Conservation (phyloP, 2,888 invertebrate genomes). For the Blera fallax region DNA sequence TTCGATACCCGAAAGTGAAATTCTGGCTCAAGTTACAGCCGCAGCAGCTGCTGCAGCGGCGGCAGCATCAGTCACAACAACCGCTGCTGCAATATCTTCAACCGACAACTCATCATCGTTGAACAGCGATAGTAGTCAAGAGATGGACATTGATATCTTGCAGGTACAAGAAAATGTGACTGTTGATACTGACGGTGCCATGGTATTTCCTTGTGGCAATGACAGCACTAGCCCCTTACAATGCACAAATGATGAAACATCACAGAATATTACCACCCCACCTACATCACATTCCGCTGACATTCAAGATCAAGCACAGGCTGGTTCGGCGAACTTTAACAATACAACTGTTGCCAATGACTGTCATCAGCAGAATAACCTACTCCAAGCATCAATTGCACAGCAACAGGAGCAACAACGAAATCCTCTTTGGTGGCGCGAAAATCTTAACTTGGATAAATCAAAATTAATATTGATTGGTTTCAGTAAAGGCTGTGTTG, state of each 20-base stretch:
- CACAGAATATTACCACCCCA: constrained; percentile 62
- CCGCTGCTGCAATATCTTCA: constrained; percentile 75
- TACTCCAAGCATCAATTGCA: constrained; percentile 61
- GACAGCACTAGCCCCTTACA: constrained; percentile 57
- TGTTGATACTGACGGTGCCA: constrained; percentile 80
- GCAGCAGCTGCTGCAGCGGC: constrained; percentile 80
- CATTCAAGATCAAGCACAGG: constrained; percentile 51
- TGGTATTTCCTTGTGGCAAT: constrained; percentile 75
- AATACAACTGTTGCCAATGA: constrained; percentile 56
- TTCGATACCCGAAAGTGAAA: constrained; percentile 84
- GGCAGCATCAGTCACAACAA: constrained; percentile 75
- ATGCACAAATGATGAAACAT: constrained; percentile 56
- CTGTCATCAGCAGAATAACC: constrained; percentile 56
- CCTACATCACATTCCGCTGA: constrained; percentile 59
- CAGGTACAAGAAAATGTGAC: constrained; percentile 83
- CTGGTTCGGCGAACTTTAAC: constrained; percentile 56
- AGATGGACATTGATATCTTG: constrained; percentile 84
- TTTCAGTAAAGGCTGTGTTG: constrained; percentile 96
- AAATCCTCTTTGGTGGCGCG: constrained; percentile 85
- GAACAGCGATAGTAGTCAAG: constrained; percentile 80
- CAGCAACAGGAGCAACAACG: constrained; percentile 74
- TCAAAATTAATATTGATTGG: constrained; percentile 87
- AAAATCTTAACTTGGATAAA: constrained; percentile 84
- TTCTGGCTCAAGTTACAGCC: constrained; percentile 82
- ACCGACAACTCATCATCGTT: constrained; percentile 75